Conservation (phyloP, 2,888 invertebrate species). For the Phengaris alcon region DNA sequence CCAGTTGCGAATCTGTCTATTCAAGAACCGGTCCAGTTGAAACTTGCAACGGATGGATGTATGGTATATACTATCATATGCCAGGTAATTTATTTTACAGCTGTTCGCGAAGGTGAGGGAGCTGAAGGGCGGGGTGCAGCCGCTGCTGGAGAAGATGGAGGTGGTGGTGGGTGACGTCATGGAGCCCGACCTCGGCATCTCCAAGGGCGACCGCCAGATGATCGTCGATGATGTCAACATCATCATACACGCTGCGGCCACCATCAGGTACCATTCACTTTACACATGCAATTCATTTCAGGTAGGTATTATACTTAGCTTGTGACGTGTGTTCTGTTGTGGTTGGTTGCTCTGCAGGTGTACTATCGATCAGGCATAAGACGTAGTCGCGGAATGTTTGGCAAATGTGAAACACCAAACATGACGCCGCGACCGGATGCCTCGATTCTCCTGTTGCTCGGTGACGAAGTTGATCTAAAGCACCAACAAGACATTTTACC, state of each 20-base stretch:
- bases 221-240: constrained; percentile 85
- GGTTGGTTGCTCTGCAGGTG: too few relatives aligned
- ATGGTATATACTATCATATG: too few relatives aligned
- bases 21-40: background rate
- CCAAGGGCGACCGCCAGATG: constrained; percentile 81
- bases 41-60: background rate
- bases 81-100: constrained; percentile 65
- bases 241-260: constrained; percentile 91
- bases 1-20: background rate
- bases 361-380: too few relatives aligned
- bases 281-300: background rate
- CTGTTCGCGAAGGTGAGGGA: constrained; percentile 86
- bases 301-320: too few relatives aligned
- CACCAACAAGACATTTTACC: too few relatives aligned
- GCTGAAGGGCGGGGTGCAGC: constrained; percentile 80
- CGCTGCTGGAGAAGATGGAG: constrained; percentile 82
- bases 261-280: constrained; percentile 70
- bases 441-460: too few relatives aligned
- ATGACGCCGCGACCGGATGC: too few relatives aligned
- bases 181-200: constrained; percentile 83
- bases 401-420: too few relatives aligned
- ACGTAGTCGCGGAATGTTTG: too few relatives aligned
- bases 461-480: too few relatives aligned
- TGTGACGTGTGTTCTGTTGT: too few relatives aligned
- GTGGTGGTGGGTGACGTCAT: constrained; percentile 87